phyloP scores from a whole-genome alignment of 1,140 invertebrate species.

The Matsumurasca onukii region DNA sequence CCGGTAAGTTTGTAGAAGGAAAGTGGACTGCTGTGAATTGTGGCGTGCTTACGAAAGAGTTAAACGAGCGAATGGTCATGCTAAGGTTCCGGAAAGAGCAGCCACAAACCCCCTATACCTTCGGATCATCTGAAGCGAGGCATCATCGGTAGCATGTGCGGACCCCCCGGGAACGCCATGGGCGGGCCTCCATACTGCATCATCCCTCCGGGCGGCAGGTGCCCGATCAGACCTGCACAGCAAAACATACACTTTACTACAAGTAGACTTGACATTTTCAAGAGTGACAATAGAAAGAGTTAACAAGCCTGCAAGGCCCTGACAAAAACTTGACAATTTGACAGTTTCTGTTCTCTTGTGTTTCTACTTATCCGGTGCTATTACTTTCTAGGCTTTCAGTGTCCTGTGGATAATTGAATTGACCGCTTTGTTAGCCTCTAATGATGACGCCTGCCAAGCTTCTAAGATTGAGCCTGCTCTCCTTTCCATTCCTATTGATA shows the following conservation, averaged over 20 bases:
- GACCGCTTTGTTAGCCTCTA: too few relatives aligned
- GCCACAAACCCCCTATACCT: slow-evolving; percentile 45
- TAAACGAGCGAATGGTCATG: neutral
- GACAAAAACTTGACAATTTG: too few relatives aligned
- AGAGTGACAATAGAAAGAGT: neutral
- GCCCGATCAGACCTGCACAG: slow-evolving; percentile 62
- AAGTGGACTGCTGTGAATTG: neutral
- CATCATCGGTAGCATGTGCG: slow-evolving; percentile 63
- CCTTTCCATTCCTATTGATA: too few relatives aligned
- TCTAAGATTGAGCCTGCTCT: too few relatives aligned
- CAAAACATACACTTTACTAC: neutral
- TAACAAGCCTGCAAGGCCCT: too few relatives aligned
- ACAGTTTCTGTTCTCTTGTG: too few relatives aligned
- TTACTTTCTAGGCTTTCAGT: too few relatives aligned
- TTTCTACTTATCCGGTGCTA: too few relatives aligned
- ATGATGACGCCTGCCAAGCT: too few relatives aligned
- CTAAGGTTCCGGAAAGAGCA: slow-evolving; percentile 41
- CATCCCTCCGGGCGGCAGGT: slow-evolving; percentile 60
- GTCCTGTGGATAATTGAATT: too few relatives aligned
- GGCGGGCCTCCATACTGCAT: slow-evolving; percentile 60
- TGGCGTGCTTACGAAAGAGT: neutral
- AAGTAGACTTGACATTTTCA: neutral
- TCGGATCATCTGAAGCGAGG: slow-evolving; percentile 75
- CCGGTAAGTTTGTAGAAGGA: neutral
- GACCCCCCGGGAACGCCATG: slow-evolving; percentile 60